Evolutionary conservation across 2,888 invertebrate genomes (phyloP).

Genomic region (Drosophila algonquin): DNA sequence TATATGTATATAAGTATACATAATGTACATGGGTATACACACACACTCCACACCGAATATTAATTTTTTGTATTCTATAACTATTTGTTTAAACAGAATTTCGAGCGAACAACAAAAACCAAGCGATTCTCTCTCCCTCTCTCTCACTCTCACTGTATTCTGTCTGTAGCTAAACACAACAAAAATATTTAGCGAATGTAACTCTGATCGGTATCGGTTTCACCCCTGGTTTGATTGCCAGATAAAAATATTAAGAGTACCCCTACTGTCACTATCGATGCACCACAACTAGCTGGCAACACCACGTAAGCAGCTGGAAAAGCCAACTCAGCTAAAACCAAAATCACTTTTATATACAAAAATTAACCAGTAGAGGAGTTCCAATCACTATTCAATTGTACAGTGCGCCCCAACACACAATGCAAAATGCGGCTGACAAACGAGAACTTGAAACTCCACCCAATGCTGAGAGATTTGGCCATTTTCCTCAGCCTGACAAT

Average conservation of each 20-base stretch:
- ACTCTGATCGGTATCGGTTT: no score
- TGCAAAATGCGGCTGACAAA: slow-evolving; percentile 72
- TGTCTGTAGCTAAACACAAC: neutral
- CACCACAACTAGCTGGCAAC: neutral
- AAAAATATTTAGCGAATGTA: no score
- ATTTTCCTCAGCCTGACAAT: slow-evolving; percentile 32
- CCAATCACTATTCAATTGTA: slow-evolving; percentile 8
- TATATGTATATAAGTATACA: slow-evolving; percentile 11
- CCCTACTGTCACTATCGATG: no score
- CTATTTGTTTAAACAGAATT: neutral
- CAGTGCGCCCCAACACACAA: slow-evolving; percentile 48
- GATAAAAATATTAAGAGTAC: no score
- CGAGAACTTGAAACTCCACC: slow-evolving; percentile 52
- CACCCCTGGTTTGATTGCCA: no score
- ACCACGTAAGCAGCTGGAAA: slow-evolving; percentile 61
- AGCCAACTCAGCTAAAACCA: slow-evolving; percentile 77
- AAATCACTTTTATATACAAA: slow-evolving; percentile 54
- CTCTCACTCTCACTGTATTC: neutral
- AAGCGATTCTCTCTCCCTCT: neutral
- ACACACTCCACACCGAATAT: neutral
- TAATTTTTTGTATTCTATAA: neutral
- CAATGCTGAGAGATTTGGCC: slow-evolving; percentile 50
- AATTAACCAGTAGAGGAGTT: slow-evolving; percentile 13
- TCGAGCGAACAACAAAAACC: neutral
- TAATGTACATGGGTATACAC: neutral